phyloP scores from a whole-genome alignment of 2,113 vertebrate species.

The Apteryx owenii region DNA sequence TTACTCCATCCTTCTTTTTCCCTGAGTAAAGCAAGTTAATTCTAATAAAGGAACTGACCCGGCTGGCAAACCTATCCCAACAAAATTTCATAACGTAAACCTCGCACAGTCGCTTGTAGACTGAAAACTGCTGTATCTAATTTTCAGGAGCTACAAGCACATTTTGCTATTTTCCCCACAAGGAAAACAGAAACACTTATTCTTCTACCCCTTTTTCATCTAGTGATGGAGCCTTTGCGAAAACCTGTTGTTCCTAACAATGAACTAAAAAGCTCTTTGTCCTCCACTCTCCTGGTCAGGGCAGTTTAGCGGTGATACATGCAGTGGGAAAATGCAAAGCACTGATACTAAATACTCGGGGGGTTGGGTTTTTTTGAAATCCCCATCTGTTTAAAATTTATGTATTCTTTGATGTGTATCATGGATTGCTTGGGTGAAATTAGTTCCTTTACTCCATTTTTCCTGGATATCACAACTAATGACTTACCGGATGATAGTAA shows the following conservation, averaged over 20 bases:
- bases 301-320: background rate
- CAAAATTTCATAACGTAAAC: background rate
- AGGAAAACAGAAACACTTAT: background rate
- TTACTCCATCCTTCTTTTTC: background rate
- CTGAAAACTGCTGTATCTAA: background rate
- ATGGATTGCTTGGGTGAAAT: background rate
- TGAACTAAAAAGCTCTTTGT: background rate
- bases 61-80: background rate
- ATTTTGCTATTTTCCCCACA: background rate
- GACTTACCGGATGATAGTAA: background rate
- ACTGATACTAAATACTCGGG: background rate
- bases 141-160: background rate
- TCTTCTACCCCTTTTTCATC: background rate
- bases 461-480: background rate
- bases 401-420: background rate
- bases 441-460: background rate
- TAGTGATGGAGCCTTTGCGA: background rate
- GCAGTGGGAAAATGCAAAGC: background rate
- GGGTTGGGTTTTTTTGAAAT: background rate
- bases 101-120: background rate
- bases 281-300: background rate
- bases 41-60: background rate
- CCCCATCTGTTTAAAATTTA: background rate
- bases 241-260: background rate
- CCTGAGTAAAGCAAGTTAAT: background rate